phyloP scores from a whole-genome alignment of 2,113 vertebrate genomes.

The Oncorhynchus tshawytscha region DNA sequence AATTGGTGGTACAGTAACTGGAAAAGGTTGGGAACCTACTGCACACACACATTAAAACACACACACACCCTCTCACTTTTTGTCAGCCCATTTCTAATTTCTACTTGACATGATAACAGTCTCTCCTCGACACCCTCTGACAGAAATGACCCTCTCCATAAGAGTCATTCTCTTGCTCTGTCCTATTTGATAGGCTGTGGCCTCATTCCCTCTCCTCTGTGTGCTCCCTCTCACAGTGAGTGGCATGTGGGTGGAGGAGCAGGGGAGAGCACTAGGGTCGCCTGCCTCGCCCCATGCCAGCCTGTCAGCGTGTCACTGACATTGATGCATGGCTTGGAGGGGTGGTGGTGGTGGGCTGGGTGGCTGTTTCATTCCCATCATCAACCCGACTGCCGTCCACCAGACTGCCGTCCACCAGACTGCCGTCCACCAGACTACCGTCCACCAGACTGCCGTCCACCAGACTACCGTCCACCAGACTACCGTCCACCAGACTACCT shows the following conservation, averaged over 20 bases:
- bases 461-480: too few species aligned
- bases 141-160: too few species aligned
- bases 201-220: slow-evolving; percentile 62
- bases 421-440: too few species aligned
- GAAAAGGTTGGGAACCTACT: too few species aligned
- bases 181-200: slow-evolving; percentile 68
- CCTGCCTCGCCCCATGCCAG: slow-evolving; percentile 15
- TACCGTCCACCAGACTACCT: too few species aligned
- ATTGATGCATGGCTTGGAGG: slow-evolving; percentile 60
- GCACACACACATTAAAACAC: too few species aligned
- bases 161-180: neutral
- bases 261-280: slow-evolving; percentile 47
- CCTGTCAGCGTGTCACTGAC: slow-evolving; percentile 56
- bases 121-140: too few species aligned
- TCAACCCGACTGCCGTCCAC: slow-evolving; percentile 61
- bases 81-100: too few species aligned
- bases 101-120: too few species aligned
- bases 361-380: slow-evolving; percentile 28
- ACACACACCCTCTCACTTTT: too few species aligned
- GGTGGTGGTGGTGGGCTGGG: slow-evolving; percentile 14
- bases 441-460: too few species aligned
- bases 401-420: slow-evolving; percentile 17
- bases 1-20: too few species aligned
- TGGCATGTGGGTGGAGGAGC: slow-evolving; percentile 66
- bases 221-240: slow-evolving; percentile 60